Evolutionary conservation across 2,888 invertebrate species (phyloP).

Genomic region (Colostygia pectinataria): DNA sequence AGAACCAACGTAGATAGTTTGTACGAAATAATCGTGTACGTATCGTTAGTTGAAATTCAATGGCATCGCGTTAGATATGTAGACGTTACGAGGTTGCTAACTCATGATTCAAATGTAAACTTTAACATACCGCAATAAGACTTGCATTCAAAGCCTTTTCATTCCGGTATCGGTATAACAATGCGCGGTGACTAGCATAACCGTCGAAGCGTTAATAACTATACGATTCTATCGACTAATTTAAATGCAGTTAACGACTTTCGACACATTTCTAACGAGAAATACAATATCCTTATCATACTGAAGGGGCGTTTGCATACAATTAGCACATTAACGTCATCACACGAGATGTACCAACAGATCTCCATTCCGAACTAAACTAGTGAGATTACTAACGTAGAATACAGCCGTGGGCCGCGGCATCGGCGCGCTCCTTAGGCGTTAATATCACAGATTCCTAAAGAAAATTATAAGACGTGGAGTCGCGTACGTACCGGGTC

Average conservation of each 20-base stretch:
- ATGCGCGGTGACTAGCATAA: constrained; percentile 54
- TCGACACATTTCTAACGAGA: constrained; percentile 32
- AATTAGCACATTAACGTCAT: constrained; percentile 3
- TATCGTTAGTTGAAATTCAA: constrained; percentile 38
- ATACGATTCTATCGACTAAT: constrained; percentile 47
- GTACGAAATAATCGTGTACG: constrained; percentile 47
- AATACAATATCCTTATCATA: constrained; percentile 9
- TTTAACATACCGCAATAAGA: constrained; percentile 12
- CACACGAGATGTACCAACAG: constrained; percentile 15
- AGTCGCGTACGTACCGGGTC: constrained; percentile 35
- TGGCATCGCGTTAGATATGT: constrained; percentile 52
- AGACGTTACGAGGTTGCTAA: constrained; percentile 35
- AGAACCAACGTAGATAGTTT: constrained; percentile 45
- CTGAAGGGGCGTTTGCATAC: background rate
- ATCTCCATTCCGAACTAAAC: constrained; percentile 38
- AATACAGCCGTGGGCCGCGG: constrained; percentile 34
- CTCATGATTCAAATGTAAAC: constrained; percentile 3
- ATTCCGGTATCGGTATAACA: constrained; percentile 26
- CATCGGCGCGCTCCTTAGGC: constrained; percentile 62
- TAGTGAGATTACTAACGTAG: constrained; percentile 56
- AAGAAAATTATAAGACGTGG: constrained; percentile 53
- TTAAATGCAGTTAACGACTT: constrained; percentile 53
- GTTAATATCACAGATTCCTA: constrained; percentile 80
- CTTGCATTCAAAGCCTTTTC: constrained; percentile 13
- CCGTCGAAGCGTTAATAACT: constrained; percentile 49